A percentile compares a stretch with the other conserved stretches of the same genome.
These are phyloP conservation scores for Monodelphis domestica DNA, from an alignment of 2,797 vertebrate species.

Conservation along the genomic window DNA sequence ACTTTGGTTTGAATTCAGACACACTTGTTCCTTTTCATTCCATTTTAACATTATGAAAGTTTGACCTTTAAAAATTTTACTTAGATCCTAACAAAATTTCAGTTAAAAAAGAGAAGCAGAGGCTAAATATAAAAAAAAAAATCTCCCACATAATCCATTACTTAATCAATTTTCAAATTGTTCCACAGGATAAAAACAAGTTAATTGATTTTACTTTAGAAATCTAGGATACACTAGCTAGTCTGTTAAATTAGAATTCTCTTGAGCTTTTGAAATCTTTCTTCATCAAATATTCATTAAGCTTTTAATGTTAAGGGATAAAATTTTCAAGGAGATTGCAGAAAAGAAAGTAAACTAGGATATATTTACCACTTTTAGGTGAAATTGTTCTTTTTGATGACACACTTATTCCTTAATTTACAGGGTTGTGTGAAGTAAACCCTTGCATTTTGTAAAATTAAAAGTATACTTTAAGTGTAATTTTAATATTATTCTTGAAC, in stretches of 20 bases:
- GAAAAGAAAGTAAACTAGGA: background rate
- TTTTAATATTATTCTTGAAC: background rate
- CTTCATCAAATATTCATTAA: constrained; percentile 73
- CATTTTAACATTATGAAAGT: background rate
- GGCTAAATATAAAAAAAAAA: background rate
- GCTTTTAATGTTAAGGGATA: constrained; percentile 24
- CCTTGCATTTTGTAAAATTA: background rate
- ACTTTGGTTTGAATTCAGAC: background rate
- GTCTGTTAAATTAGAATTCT: constrained; percentile 17
- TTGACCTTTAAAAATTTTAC: background rate
- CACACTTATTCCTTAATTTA: background rate
- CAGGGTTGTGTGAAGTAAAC: background rate
- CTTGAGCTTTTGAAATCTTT: constrained; percentile 69
- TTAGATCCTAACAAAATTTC: background rate
- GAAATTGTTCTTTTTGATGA: background rate
- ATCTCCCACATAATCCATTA: background rate
- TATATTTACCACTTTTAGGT: background rate
- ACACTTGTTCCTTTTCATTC: background rate
- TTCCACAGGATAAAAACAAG: background rate
- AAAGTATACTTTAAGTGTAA: background rate
- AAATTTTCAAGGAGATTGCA: background rate
- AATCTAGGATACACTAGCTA: background rate
- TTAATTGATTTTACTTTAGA: background rate
- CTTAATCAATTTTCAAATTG: background rate
- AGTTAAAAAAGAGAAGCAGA: background rate